Evolutionary conservation across 2,797 vertebrate species (phyloP).

Genomic region (Threskiornis aethiopicus): DNA sequence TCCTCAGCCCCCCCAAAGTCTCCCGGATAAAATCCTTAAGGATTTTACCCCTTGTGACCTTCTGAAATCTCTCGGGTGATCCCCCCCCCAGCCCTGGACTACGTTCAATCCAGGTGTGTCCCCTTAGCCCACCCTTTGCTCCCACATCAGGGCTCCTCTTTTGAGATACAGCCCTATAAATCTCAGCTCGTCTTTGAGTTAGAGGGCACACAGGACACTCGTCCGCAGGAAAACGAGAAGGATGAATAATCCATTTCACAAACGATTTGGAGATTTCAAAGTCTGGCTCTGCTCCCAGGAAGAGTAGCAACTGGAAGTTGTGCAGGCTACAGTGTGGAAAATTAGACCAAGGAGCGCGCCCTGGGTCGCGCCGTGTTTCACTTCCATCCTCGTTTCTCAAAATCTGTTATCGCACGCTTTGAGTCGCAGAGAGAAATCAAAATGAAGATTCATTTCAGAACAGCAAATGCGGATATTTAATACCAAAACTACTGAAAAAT

Average conservation of each 20-base stretch:
- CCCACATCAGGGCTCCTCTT: neutral
- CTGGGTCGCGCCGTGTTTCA: neutral
- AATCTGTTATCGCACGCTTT: neutral
- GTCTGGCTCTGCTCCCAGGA: constrained; percentile 56
- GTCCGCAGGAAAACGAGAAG: neutral
- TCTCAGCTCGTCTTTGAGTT: neutral
- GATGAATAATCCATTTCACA: constrained; percentile 61
- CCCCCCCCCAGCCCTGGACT: neutral
- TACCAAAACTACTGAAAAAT: neutral
- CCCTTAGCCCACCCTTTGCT: neutral
- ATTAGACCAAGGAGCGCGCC: constrained; percentile 45
- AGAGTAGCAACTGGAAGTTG: neutral
- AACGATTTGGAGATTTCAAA: constrained; percentile 47
- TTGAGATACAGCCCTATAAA: neutral
- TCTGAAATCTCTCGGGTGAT: neutral
- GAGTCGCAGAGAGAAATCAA: neutral
- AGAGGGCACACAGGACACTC: constrained; percentile 44
- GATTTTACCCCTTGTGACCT: neutral
- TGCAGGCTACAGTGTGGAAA: constrained; percentile 36
- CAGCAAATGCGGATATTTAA: neutral
- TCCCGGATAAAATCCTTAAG: neutral
- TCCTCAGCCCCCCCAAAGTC: neutral
- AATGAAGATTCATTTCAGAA: neutral
- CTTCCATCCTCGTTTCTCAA: neutral
- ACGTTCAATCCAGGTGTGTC: fast-evolving